phyloP scores from a whole-genome alignment of 2,797 vertebrate genomes.

The Scolopax bukidnonensis region DNA sequence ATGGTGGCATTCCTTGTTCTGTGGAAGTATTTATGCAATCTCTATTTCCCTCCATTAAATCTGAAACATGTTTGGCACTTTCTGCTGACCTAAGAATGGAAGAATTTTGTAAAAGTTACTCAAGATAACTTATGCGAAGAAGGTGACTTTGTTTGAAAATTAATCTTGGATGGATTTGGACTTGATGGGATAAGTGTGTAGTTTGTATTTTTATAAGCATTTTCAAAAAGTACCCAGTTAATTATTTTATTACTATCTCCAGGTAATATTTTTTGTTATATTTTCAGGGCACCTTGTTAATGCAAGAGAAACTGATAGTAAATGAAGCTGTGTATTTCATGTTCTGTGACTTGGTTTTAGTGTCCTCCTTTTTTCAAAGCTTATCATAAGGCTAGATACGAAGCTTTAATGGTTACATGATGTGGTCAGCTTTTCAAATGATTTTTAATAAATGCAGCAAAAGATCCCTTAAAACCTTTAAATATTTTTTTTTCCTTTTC shows the following conservation, averaged over 20 bases:
- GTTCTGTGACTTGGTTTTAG: not conserved
- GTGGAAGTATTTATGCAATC: not conserved
- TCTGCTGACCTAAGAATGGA: not conserved
- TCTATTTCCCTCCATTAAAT: not conserved
- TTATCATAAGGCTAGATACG: not conserved
- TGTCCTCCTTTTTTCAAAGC: not conserved
- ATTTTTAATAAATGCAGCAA: not conserved
- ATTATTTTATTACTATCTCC: not conserved
- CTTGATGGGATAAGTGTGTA: not conserved
- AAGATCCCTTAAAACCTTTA: not conserved
- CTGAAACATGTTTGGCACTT: not conserved
- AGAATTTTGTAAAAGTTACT: not conserved
- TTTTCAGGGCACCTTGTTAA: not conserved
- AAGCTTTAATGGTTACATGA: not conserved
- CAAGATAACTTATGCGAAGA: not conserved
- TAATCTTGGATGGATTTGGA: not conserved
- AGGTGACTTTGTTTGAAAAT: not conserved
- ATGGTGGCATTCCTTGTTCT: not conserved
- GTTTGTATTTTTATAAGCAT: not conserved
- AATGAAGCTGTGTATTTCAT: not conserved
- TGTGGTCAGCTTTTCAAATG: not conserved
- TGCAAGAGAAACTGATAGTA: not conserved
- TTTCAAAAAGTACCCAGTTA: not conserved
- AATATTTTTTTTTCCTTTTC: not conserved
- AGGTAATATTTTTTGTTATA: not conserved